phyloP scores from a whole-genome alignment of 2,797 vertebrate genomes.

The Trachurus trachurus region DNA sequence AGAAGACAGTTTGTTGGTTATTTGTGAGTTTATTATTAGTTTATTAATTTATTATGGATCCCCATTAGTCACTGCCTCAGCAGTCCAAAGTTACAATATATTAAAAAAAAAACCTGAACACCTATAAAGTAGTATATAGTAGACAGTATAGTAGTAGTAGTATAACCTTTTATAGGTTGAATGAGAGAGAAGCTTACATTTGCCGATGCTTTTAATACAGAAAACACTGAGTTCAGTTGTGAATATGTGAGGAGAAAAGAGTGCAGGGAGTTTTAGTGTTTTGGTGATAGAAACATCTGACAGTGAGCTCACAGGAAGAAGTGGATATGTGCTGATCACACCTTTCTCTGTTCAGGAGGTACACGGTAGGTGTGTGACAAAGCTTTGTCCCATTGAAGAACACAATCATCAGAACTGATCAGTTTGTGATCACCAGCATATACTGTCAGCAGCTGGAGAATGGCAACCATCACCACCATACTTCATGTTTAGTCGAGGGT shows the following conservation, averaged over 20 bases:
- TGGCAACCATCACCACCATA: neutral
- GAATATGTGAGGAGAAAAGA: neutral
- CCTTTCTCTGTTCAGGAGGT: slow-evolving; percentile 6
- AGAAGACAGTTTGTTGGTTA: no score
- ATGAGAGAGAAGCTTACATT: neutral
- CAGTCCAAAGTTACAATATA: no score
- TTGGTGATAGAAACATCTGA: slow-evolving; percentile 37
- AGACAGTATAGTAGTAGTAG: no score
- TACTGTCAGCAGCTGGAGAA: neutral
- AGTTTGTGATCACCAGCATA: slow-evolving; percentile 25
- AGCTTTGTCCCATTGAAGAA: neutral
- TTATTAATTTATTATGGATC: no score
- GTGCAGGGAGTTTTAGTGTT: slow-evolving; percentile 16
- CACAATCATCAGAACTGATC: neutral
- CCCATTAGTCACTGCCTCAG: no score
- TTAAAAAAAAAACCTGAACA: no score
- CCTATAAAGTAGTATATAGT: no score
- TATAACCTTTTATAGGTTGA: no score
- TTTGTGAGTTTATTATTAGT: no score
- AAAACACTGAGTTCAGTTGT: neutral
- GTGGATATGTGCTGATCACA: slow-evolving; percentile 20
- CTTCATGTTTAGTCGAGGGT: neutral
- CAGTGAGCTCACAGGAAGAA: neutral
- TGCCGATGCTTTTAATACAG: neutral
- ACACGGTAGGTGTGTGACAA: neutral